Percentiles rank a stretch among this genome's conserved stretches.
These are phyloP conservation scores for Ailurus styani DNA, from an alignment of 2,113 vertebrate species.

Conservation along the genomic window DNA sequence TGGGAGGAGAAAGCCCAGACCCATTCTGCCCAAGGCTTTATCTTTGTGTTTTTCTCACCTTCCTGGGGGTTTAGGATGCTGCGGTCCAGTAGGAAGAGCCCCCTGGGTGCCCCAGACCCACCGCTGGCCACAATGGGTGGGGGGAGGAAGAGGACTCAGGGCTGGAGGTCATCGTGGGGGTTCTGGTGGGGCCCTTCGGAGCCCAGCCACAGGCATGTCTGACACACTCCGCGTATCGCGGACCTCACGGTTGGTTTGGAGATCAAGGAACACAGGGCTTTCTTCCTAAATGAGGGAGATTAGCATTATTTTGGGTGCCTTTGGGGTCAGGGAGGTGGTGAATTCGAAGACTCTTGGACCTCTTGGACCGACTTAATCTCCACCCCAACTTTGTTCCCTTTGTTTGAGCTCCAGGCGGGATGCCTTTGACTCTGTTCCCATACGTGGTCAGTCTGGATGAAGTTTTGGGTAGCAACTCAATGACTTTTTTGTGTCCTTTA, in stretches of 20 bases:
- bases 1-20: not conserved
- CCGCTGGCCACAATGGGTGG: not conserved
- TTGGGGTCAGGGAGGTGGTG: not conserved
- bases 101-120: not conserved
- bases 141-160: no score
- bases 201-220: accelerated
- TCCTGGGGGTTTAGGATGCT: not conserved
- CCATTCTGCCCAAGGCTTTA: not conserved
- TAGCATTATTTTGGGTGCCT: not conserved
- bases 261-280: not conserved
- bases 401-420: not conserved
- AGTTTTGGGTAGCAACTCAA: not conserved
- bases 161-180: not conserved
- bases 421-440: not conserved
- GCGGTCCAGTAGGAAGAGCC: not conserved
- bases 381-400: not conserved
- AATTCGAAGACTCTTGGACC: not conserved
- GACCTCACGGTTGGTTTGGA: not conserved
- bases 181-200: not conserved
- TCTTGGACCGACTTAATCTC: not conserved
- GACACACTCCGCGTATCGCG: accelerated
- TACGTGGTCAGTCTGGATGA: not conserved
- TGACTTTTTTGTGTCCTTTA: not conserved
- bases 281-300: not conserved
- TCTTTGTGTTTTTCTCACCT: not conserved